A percentile compares a stretch with the other conserved stretches of the same genome.
These are phyloP conservation scores for Proteles cristata DNA, from an alignment of 2,113 vertebrate species.

Conservation along the genomic window DNA sequence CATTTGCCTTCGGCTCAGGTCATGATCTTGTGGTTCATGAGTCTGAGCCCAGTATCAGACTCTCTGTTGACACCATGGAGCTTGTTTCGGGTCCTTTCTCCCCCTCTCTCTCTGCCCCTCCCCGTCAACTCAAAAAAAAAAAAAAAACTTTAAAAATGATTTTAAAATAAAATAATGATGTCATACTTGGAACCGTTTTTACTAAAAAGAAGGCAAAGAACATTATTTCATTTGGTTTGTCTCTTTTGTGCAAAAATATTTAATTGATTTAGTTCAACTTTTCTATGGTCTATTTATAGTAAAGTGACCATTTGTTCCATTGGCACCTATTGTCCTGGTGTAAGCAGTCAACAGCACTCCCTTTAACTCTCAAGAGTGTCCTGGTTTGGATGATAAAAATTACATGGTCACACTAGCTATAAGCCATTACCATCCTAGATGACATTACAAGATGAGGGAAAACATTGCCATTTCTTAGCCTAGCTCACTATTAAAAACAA, in stretches of 20 bases:
- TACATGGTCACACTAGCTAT: neutral
- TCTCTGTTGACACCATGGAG: too few species aligned
- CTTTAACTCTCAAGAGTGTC: slow-evolving; percentile 10
- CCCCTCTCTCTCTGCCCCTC: too few species aligned
- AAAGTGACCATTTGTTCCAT: neutral
- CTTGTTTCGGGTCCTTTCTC: too few species aligned
- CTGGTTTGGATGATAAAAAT: neutral
- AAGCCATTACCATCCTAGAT: neutral
- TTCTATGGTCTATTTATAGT: neutral
- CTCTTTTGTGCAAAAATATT: slow-evolving; percentile 21
- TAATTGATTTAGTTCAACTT: slow-evolving; percentile 1
- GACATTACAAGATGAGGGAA: neutral
- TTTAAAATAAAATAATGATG: neutral
- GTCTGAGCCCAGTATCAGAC: too few species aligned
- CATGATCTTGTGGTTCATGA: too few species aligned
- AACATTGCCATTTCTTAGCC: slow-evolving; percentile 5
- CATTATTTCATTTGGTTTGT: neutral
- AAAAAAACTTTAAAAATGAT: too few species aligned
- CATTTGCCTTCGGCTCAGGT: too few species aligned
- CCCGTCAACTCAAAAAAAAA: too few species aligned
- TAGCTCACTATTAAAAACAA: neutral
- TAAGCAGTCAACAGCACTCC: neutral
- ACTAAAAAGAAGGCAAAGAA: neutral
- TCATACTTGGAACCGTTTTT: neutral
- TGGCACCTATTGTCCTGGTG: neutral